These are phyloP conservation scores for Eledona agricola DNA, from an alignment of 2,888 invertebrate species.

Conservation along the genomic window DNA sequence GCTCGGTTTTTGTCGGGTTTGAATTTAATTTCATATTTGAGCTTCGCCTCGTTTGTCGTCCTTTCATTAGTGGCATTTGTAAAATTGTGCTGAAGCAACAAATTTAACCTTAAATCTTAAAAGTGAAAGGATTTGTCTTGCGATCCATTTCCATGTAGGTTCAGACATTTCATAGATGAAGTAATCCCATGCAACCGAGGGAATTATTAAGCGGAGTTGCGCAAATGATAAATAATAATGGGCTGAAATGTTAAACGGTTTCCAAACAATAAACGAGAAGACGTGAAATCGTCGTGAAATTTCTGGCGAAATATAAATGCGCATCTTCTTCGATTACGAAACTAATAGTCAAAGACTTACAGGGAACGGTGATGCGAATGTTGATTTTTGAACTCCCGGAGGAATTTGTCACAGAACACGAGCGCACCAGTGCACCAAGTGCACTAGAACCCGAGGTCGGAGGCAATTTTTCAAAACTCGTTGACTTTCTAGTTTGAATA, in stretches of 20 bases:
- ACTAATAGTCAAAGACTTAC: too few species aligned
- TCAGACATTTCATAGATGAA: conserved; percentile 12
- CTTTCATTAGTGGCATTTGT: not conserved
- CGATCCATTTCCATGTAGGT: conserved; percentile 11
- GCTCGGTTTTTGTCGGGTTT: too few species aligned
- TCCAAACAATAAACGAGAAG: too few species aligned
- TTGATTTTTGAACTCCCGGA: too few species aligned
- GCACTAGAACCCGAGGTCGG: conserved; percentile 16
- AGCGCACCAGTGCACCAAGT: conserved; percentile 4
- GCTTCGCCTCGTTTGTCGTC: not conserved
- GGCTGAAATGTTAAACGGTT: too few species aligned
- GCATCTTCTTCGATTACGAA: too few species aligned
- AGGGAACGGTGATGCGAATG: too few species aligned
- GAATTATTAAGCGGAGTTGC: conserved; percentile 2
- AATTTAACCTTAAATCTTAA: conserved; percentile 20
- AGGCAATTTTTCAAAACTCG: conserved; percentile 7
- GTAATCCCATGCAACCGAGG: conserved; percentile 16
- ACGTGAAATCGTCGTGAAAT: too few species aligned
- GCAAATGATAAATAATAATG: conserved; percentile 11
- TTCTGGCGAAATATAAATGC: too few species aligned
- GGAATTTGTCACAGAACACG: too few species aligned
- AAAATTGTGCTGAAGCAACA: conserved; percentile 7
- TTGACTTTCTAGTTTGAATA: conserved; percentile 21
- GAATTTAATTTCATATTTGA: not conserved
- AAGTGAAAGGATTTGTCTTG: conserved; percentile 21